Conservation (phyloP, 1,140 invertebrate species). For the Lucilia sericata region DNA sequence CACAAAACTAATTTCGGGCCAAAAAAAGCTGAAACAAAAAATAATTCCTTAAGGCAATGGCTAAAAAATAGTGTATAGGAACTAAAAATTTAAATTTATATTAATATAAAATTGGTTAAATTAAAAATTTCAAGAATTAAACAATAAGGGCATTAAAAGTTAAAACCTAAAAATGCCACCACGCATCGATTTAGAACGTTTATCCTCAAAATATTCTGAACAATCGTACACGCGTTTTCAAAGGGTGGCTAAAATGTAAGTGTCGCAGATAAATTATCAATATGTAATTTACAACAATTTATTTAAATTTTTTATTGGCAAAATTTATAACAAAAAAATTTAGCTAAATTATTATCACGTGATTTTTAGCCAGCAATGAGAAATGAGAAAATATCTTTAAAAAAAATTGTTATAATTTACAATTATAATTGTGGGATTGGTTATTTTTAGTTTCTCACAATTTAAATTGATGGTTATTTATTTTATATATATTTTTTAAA, state of each 20-base stretch:
- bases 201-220: constrained; percentile 62
- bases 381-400: too few relatives aligned
- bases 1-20: background rate
- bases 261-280: background rate
- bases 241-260: constrained; percentile 66
- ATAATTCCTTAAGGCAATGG: constrained; percentile 36
- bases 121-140: background rate
- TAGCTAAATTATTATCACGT: background rate
- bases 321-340: too few relatives aligned
- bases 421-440: background rate
- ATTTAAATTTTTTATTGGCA: too few relatives aligned
- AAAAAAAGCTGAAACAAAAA: background rate
- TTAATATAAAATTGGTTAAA: constrained; percentile 20
- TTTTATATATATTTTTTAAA: background rate
- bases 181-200: constrained; percentile 53
- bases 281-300: background rate
- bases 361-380: background rate
- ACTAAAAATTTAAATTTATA: background rate
- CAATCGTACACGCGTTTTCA: constrained; percentile 59
- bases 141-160: background rate
- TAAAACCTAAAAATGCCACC: constrained; percentile 31
- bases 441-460: background rate
- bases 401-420: background rate
- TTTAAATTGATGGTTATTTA: background rate
- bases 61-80: constrained; percentile 13